Evolutionary conservation across 2,888 invertebrate species (phyloP), one percentile per base, ranked within the genome.

Genomic region (Trypoxylon attenuatum): DNA sequence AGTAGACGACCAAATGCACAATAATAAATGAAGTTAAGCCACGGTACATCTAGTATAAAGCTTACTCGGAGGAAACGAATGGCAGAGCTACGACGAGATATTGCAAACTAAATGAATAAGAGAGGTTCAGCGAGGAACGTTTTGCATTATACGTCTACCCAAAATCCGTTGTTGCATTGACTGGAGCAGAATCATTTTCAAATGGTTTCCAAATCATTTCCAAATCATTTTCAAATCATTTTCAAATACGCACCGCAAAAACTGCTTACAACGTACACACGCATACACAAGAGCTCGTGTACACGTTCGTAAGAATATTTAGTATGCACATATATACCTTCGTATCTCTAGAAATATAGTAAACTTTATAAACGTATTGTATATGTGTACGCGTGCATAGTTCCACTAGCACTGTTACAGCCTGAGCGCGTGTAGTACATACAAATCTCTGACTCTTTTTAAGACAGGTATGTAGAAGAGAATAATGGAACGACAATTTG

Each of bases 331-430:
- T 47, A 61, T 59, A 67, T 63, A 68, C 56, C 69, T 50, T 73
- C 69, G 52, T 71, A 67, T 63, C 54, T 74, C 70, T 79, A 77
- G 69, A 82, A 77, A 80, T 75, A 74, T 76, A 80, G 56, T 78
- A 76, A 81, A 76, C 74, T 67, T 80, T 74, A 74, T 71, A 78
- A 80, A 81, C 69, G 71, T 73, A 68, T 65, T 39, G 45, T 47
- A 39, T 53, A 25, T 50, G 53, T 59, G 33, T 57, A 56, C 46
- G 29, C 64, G 77, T 76, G 66, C 71, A 78, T 64, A 79, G 69
- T 78, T 74, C 78, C 76, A 79, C 78, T 82, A 75, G 72, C 77
- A 77, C 77, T 76, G 56, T 73, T 71, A 73, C 58, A 63, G 55
- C 69, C 68, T 62, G 58, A 54, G 57, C 51, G 62, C 69, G 47